These are phyloP conservation scores for Augiades crinisus DNA, from an alignment of 2,888 invertebrate genomes.

Conservation along the genomic window DNA sequence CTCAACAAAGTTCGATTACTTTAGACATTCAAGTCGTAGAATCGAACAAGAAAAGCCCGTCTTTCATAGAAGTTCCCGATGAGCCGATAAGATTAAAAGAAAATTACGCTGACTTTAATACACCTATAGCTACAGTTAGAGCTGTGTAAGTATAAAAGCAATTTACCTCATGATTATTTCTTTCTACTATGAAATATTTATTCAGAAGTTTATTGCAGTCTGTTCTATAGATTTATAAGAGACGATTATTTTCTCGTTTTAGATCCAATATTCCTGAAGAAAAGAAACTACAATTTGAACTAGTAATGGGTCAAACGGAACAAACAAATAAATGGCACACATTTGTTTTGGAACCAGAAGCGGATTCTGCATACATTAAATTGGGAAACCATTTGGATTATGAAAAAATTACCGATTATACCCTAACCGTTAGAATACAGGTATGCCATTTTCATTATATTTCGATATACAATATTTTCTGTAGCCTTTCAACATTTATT, in stretches of 20 bases:
- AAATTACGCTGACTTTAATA: constrained; percentile 87
- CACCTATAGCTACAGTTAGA: constrained; percentile 85
- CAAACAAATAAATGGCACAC: constrained; percentile 93
- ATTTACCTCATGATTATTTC: constrained; percentile 2
- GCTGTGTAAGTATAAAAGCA: constrained; percentile 83
- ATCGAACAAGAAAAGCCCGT: constrained; percentile 92
- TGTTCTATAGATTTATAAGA: not conserved
- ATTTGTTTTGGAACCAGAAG: constrained; percentile 85
- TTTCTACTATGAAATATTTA: not conserved
- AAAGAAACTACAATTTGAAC: constrained; percentile 88
- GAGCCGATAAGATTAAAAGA: constrained; percentile 86
- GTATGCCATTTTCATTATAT: no score
- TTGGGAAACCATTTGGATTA: constrained; percentile 90
- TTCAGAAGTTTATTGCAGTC: not conserved
- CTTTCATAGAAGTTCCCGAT: constrained; percentile 83
- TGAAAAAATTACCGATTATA: constrained; percentile 92
- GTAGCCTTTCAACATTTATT: no score
- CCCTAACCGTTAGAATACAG: constrained; percentile 89
- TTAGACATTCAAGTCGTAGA: constrained; percentile 93
- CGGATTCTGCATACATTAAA: constrained; percentile 87
- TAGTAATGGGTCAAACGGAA: constrained; percentile 91
- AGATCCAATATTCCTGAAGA: constrained; percentile 90
- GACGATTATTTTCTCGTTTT: constrained; percentile 28
- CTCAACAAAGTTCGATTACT: constrained; percentile 86
- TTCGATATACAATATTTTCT: no score